Percentiles rank a stretch among this genome's conserved stretches.
Evolutionary conservation across 2,888 invertebrate genomes (phyloP).

Genomic region (Acleris literana): DNA sequence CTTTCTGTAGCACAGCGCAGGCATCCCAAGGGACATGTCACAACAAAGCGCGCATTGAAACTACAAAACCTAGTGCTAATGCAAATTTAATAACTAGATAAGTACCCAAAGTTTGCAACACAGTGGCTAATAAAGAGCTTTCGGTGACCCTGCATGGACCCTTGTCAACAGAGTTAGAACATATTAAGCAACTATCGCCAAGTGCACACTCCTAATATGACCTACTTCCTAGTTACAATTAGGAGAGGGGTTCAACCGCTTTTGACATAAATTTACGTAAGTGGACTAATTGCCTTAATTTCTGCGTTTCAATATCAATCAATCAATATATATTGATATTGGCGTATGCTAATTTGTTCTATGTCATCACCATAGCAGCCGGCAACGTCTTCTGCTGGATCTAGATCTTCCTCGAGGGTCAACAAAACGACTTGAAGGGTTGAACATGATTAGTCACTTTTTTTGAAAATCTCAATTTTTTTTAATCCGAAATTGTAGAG

Average conservation of each 20-base stretch:
- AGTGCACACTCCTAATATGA: conserved; percentile 47
- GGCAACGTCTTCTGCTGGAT: no score
- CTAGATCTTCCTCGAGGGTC: no score
- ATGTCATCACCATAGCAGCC: no score
- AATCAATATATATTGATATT: background rate
- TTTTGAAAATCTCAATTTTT: no score
- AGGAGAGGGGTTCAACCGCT: conserved; percentile 42
- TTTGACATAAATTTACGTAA: conserved; percentile 35
- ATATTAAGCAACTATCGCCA: conserved; percentile 50
- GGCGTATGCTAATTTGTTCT: background rate
- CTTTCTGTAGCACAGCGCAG: background rate
- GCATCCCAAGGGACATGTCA: conserved; percentile 25
- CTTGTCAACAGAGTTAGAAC: conserved; percentile 58
- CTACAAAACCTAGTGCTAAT: conserved; percentile 33
- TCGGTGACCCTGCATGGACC: conserved; percentile 48
- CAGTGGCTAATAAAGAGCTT: conserved; percentile 50
- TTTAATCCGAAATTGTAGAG: no score
- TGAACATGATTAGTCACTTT: no score
- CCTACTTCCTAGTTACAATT: conserved; percentile 52
- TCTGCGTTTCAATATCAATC: background rate
- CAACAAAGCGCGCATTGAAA: conserved; percentile 30
- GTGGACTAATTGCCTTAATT: background rate
- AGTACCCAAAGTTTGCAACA: conserved; percentile 41
- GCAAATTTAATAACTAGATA: conserved; percentile 40
- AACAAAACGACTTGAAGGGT: no score